Base-by-base conservation (phyloP, 2,113 vertebrate species). In the Rhagologus leucostigma region DNA sequence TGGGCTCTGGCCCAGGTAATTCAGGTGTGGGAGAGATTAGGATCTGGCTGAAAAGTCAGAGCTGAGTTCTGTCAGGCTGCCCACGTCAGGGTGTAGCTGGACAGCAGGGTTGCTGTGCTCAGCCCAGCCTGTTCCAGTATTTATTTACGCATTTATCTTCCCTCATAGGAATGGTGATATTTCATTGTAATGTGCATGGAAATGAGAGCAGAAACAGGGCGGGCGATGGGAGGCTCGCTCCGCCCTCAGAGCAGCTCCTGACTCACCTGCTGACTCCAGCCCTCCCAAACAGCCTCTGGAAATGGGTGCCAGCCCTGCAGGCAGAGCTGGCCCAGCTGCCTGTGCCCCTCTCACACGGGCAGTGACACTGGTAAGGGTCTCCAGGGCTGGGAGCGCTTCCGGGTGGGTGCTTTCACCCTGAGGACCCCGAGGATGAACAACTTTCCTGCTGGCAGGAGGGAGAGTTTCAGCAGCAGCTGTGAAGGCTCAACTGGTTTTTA, bases 201-300 rank as follows among this genome's bases (percentile, higher is more conserved):
- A 90, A 96, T 88, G 29, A 92, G 67, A 49, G 88, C 78, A 82
- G 75, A 11, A 79, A 21, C 1, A 49, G 92, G 92, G 49, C 32
- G 35, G 82, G 78, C 1, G 0, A n/a, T 33, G 92, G 80, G 3
- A 11, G 70, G 80, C 16, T 93, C 2, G 20, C 83, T 74, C 42
- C 3, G 0, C 73, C 18, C 3, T 73, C 85, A 89, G 84, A 96
- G 96, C 91, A 71, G 86, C 80, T 85, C 95, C 84, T 96, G 96
- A 97, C 93, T 97, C 96, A 97, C 73, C 84, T 42, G 52, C 89
- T 88, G 88, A 70, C 89, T 95, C 79, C 79, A 92, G 78, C 83
- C 78, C 85, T 37, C 35, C 82, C 80, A 90, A 85, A 88, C 55
- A 70, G 83, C 89, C 92, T 86, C 71, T 33, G 69, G 71, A 63